Conservation (phyloP, 1,140 invertebrate genomes). For the Centruroides sculpturatus region DNA sequence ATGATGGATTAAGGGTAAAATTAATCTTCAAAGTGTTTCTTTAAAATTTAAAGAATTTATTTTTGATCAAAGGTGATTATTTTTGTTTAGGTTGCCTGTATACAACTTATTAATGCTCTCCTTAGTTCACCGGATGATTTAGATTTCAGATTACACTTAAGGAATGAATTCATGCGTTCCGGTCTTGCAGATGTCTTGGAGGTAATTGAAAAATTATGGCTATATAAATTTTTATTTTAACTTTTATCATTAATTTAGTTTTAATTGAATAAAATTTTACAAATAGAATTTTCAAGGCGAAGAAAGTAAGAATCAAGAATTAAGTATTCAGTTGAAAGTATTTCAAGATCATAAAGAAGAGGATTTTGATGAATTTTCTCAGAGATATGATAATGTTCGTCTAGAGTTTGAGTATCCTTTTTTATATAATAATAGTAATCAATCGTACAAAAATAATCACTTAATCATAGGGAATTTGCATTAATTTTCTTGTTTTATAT, state of each 20-base stretch:
- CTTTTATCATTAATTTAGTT: not conserved
- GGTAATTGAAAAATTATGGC: constrained; percentile 24
- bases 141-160: constrained; percentile 80
- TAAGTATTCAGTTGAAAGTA: constrained; percentile 65
- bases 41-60: too few relatives aligned
- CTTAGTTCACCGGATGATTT: constrained; percentile 79
- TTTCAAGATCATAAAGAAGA: constrained; percentile 79
- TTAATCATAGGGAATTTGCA: not conserved
- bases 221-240: constrained; percentile 1
- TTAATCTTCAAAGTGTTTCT: too few relatives aligned
- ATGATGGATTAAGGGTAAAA: constrained; percentile 19
- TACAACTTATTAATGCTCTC: constrained; percentile 87
- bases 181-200: constrained; percentile 72
- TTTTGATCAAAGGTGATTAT: not conserved
- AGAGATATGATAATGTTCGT: constrained; percentile 81
- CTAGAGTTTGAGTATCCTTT: constrained; percentile 67
- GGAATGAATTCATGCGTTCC: constrained; percentile 89
- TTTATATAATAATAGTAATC: not conserved
- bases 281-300: constrained; percentile 17
- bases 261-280: constrained; percentile 23
- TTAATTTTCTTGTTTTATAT: too few relatives aligned
- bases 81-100: constrained; percentile 50
- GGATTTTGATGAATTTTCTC: constrained; percentile 83
- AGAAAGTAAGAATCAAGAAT: constrained; percentile 14
- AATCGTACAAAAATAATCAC: not conserved